Evolutionary conservation across 2,113 vertebrate genomes (phyloP), one percentile per base, ranked within the genome.

Genomic region (Fregetta grallaria): DNA sequence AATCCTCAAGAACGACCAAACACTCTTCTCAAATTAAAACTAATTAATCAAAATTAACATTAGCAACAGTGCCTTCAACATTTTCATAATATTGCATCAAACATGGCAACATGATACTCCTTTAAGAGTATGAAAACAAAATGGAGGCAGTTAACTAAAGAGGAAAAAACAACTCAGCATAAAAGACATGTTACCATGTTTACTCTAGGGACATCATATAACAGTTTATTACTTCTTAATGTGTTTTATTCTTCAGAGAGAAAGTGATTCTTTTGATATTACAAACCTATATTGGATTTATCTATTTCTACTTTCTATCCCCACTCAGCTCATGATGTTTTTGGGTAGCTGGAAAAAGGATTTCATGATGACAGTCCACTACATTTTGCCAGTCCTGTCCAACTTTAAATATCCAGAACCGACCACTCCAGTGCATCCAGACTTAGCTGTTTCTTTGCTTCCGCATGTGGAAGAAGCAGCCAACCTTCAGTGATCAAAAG

Each of bases 211-310:
- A 94, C 36, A 65, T 42, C 1, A 3, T 52, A 36, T 90, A 96
- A 81, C 56, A 81, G 83, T 92, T 92, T 92, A 96, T 93, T 92
- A 96, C 90, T 78, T 95, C 76, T 82, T 89, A 95, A 91, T 91
- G 73, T 71, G 56, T 72, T 79, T 75, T 87, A 95, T 75, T 89
- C 94, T 91, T 85, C 88, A 85, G 70, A 94, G 88, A 81, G 47
- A 88, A 96, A 96, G 73, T 38, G 86, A 94, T 89, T 87, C 22
- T 93, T 96, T 87, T 45, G 47, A 79, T 94, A 91, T 95, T 91
- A 92, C 86, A 91, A 91, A 94, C 49, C 29, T 82, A 75, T 91
- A 92, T 77, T 85, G 58, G 62, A 94, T 95, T 91, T 87, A 85
- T 66, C 76, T 84, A 27, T 84, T 92, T 95, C 88, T 94, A 17